These are phyloP conservation scores for Pomacea maculata DNA, from an alignment of 1,140 invertebrate genomes.

Conservation along the genomic window DNA sequence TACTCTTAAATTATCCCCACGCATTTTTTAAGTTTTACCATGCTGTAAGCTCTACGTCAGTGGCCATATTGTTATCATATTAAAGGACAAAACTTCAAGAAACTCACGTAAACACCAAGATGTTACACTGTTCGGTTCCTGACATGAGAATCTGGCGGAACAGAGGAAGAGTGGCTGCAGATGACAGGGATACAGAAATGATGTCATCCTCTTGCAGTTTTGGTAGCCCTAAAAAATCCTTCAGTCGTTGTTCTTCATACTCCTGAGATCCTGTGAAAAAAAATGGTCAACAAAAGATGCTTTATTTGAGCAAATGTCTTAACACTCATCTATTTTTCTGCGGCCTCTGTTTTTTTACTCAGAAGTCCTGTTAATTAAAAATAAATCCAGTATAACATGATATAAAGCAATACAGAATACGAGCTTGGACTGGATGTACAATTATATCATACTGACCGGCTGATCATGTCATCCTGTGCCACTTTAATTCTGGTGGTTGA, in stretches of 20 bases:
- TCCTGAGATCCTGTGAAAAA: conserved; percentile 46
- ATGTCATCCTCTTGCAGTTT: conserved; percentile 7
- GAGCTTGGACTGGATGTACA: no score
- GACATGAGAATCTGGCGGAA: conserved; percentile 13
- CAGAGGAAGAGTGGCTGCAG: conserved; percentile 6
- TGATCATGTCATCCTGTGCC: no score
- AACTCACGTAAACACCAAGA: conserved; percentile 12
- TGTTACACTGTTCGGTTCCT: conserved; percentile 1
- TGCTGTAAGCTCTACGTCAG: no score
- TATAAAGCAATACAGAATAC: no score
- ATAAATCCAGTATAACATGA: not conserved
- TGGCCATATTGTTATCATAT: no score
- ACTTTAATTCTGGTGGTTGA: no score
- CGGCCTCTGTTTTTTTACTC: not conserved
- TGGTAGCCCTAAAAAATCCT: conserved; percentile 42
- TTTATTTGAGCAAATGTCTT: no score
- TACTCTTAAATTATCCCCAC: no score
- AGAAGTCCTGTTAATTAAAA: not conserved
- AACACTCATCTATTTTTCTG: not conserved
- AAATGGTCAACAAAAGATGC: not conserved
- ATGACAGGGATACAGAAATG: conserved; percentile 13
- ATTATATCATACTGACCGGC: no score
- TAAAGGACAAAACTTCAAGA: no score
- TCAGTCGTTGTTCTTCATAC: conserved; percentile 48
- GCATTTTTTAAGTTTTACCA: no score